These are phyloP conservation scores for Aleiodes alternator DNA, from an alignment of 2,888 invertebrate species.

Conservation along the genomic window DNA sequence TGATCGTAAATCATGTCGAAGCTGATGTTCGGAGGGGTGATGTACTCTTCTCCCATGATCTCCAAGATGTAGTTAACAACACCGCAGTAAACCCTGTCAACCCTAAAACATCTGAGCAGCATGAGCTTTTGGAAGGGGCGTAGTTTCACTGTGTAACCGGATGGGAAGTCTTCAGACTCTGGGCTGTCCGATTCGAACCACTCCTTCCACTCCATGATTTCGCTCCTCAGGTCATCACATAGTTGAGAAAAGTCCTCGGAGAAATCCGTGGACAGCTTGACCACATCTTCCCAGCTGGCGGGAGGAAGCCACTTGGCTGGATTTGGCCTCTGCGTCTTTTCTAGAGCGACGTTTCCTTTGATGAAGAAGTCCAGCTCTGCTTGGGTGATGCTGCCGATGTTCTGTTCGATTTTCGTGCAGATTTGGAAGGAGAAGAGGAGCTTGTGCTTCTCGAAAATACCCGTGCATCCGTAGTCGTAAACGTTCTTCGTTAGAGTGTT, in stretches of 20 bases:
- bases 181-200: slow-evolving; percentile 93
- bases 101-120: slow-evolving; percentile 91
- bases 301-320: slow-evolving; percentile 85
- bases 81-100: slow-evolving; percentile 92
- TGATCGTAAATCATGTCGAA: slow-evolving; percentile 91
- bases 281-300: slow-evolving; percentile 89
- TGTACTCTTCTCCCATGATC: slow-evolving; percentile 91
- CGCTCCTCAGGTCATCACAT: slow-evolving; percentile 78
- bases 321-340: slow-evolving; percentile 82
- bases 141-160: slow-evolving; percentile 81
- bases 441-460: slow-evolving; percentile 94
- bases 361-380: slow-evolving; percentile 92
- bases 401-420: slow-evolving; percentile 87
- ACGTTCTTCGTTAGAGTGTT: slow-evolving; percentile 90
- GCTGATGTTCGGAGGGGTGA: slow-evolving; percentile 87
- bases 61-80: slow-evolving; percentile 88
- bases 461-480: slow-evolving; percentile 94
- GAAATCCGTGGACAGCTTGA: slow-evolving; percentile 84
- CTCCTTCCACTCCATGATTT: slow-evolving; percentile 83
- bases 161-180: slow-evolving; percentile 84
- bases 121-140: slow-evolving; percentile 84
- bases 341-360: slow-evolving; percentile 88
- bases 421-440: slow-evolving; percentile 94
- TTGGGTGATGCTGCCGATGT: slow-evolving; percentile 80
- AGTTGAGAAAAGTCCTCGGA: slow-evolving; percentile 81